Conservation (phyloP, 2,113 vertebrate genomes). For the Muntiacus muntjak region DNA sequence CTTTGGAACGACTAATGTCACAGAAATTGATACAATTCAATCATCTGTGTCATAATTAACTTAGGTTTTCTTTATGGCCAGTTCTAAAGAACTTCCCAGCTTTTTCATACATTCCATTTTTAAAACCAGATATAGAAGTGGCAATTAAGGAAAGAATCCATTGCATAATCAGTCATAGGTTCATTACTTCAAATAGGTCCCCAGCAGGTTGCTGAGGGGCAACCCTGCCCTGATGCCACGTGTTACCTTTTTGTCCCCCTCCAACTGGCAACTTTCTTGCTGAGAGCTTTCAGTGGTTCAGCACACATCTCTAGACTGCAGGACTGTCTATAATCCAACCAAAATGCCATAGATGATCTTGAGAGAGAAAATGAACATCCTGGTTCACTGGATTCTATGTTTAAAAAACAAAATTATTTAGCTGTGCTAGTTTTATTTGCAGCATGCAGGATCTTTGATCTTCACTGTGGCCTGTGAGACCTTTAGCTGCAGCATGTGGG, state of each 20-base stretch:
- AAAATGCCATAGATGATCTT: background rate
- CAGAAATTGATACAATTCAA: background rate
- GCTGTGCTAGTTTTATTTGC: background rate
- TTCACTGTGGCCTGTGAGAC: background rate
- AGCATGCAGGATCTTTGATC: background rate
- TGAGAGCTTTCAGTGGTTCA: background rate
- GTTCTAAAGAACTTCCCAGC: background rate
- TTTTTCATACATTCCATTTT: background rate
- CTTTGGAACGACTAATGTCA: background rate
- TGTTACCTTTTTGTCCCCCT: background rate
- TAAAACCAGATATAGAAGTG: background rate
- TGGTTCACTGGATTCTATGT: background rate
- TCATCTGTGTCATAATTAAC: background rate
- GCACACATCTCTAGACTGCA: background rate
- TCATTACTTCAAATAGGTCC: background rate
- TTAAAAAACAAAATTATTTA: background rate
- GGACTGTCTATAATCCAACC: background rate
- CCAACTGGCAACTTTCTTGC: background rate
- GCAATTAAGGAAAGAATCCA: background rate
- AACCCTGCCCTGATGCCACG: background rate
- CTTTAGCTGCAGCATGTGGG: background rate
- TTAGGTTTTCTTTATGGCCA: background rate
- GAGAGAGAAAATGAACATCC: background rate
- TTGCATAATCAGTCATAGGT: background rate
- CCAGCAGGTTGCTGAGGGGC: background rate